Percentiles rank a stretch among this genome's conserved stretches.
phyloP scores from a whole-genome alignment of 2,113 vertebrate genomes.

The Oplegnathus fasciatus region DNA sequence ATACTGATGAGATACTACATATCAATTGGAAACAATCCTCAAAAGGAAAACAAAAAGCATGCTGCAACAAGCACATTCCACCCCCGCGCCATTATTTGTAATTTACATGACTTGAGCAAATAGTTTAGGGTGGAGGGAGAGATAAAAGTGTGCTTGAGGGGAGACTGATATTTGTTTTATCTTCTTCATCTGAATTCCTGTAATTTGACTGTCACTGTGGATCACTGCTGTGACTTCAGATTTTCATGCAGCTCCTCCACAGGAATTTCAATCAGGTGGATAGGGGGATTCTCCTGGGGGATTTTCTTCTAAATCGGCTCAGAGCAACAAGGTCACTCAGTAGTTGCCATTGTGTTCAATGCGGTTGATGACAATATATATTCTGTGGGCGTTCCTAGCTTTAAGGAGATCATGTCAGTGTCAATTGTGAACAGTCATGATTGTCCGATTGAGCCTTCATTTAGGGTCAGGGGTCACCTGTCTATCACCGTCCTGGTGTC shows the following conservation, averaged over 20 bases:
- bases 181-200: constrained; percentile 52
- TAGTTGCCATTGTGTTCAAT: constrained; percentile 30
- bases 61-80: constrained; percentile 50
- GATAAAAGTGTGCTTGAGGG: constrained; percentile 41
- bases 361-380: constrained; percentile 39
- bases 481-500: constrained; percentile 50
- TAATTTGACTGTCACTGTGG: constrained; percentile 64
- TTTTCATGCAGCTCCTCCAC: neutral
- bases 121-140: constrained; percentile 29
- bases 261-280: constrained; percentile 70
- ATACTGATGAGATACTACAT: constrained; percentile 45
- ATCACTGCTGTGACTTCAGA: constrained; percentile 43
- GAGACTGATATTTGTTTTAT: constrained; percentile 29
- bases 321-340: constrained; percentile 58
- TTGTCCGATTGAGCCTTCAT: constrained; percentile 61
- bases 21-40: constrained; percentile 37
- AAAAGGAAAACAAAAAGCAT: constrained; percentile 17
- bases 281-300: constrained; percentile 15
- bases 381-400: constrained; percentile 44
- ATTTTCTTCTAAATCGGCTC: constrained; percentile 21
- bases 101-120: constrained; percentile 46
- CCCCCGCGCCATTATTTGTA: constrained; percentile 49
- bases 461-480: constrained; percentile 67
- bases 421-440: constrained; percentile 45
- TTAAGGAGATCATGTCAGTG: constrained; percentile 45